Conservation (phyloP, 1,140 invertebrate species). For the Drosophila miranda region DNA sequence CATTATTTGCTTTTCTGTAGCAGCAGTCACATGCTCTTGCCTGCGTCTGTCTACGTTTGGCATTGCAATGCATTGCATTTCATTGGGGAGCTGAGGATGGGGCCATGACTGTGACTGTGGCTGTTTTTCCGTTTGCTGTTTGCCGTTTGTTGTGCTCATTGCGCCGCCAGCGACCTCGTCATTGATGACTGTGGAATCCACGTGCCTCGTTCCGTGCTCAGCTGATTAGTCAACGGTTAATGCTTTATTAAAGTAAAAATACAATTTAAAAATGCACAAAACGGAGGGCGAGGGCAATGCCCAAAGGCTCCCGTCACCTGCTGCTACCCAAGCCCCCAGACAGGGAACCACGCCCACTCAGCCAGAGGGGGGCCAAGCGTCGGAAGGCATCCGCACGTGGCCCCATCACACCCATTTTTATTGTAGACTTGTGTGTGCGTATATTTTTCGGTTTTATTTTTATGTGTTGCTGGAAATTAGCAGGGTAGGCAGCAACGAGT, state of each 20-base stretch:
- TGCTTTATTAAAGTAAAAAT: slow-evolving; percentile 57
- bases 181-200: slow-evolving; percentile 29
- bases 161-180: slow-evolving; percentile 21
- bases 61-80: slow-evolving; percentile 18
- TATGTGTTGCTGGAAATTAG: slow-evolving; percentile 57
- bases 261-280: slow-evolving; percentile 29
- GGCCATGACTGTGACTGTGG: background rate
- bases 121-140: background rate
- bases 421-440: slow-evolving; percentile 50
- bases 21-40: slow-evolving; percentile 34
- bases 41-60: slow-evolving; percentile 20
- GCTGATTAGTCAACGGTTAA: slow-evolving; percentile 62
- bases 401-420: slow-evolving; percentile 65
- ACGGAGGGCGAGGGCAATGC: slow-evolving; percentile 27
- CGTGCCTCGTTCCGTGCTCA: slow-evolving; percentile 56
- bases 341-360: slow-evolving; percentile 17
- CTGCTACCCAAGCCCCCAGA: slow-evolving; percentile 14
- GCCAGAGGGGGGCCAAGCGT: background rate
- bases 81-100: background rate
- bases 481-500: slow-evolving; percentile 47
- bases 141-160: background rate
- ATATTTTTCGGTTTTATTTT: slow-evolving; percentile 42
- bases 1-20: background rate
- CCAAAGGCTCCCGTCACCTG: slow-evolving; percentile 3
- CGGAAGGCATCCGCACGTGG: slow-evolving; percentile 50